These are phyloP conservation scores for Zaprionus nigranus DNA, from an alignment of 1,140 invertebrate genomes.

Conservation along the genomic window DNA sequence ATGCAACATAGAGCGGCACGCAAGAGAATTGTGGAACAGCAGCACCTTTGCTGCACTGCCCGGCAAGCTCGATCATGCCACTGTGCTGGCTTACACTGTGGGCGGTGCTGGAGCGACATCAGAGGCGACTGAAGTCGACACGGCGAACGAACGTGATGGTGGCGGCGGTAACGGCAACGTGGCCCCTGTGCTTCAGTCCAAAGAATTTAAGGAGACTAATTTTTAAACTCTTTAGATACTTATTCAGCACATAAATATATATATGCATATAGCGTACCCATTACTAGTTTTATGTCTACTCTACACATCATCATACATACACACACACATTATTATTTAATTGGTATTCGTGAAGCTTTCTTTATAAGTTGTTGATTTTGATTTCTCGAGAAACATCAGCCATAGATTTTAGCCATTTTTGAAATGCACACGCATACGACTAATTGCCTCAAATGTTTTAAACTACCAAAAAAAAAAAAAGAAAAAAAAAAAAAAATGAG, in stretches of 20 bases:
- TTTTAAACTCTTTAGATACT: slow-evolving; percentile 60
- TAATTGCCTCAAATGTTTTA: slow-evolving; percentile 80
- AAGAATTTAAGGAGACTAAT: slow-evolving; percentile 81
- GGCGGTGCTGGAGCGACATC: slow-evolving; percentile 74
- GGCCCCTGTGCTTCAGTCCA: slow-evolving; percentile 73
- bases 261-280: slow-evolving; percentile 28
- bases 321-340: slow-evolving; percentile 43
- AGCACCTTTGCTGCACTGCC: slow-evolving; percentile 88
- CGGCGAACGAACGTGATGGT: background rate
- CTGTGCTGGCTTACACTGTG: slow-evolving; percentile 93
- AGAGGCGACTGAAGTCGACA: slow-evolving; percentile 12
- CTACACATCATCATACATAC: slow-evolving; percentile 31
- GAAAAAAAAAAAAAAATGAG: background rate
- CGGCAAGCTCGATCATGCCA: slow-evolving; percentile 97
- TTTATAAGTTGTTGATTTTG: slow-evolving; percentile 61
- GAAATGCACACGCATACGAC: slow-evolving; percentile 56
- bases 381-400: slow-evolving; percentile 56
- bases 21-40: slow-evolving; percentile 80
- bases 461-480: slow-evolving; percentile 66
- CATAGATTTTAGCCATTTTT: slow-evolving; percentile 71
- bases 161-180: slow-evolving; percentile 37
- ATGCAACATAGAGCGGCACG: slow-evolving; percentile 86
- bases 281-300: slow-evolving; percentile 20
- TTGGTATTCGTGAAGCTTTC: slow-evolving; percentile 54
- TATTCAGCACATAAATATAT: slow-evolving; percentile 13